A percentile compares a stretch with the other conserved stretches of the same genome.
Conservation (phyloP, 2,797 vertebrate species). For the Hippoglossus hippoglossus region DNA sequence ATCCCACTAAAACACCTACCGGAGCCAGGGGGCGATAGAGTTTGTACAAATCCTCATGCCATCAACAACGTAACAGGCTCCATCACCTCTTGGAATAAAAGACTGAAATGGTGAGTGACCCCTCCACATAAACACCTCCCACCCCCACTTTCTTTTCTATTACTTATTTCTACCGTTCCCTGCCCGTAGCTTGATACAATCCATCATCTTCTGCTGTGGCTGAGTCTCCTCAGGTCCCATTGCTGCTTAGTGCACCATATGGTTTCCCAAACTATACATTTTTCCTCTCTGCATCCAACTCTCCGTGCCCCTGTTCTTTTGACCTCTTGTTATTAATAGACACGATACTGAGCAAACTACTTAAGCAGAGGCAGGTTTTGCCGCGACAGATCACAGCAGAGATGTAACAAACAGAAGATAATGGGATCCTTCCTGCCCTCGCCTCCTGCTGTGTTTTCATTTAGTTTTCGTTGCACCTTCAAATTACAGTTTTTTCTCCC, state of each 20-base stretch:
- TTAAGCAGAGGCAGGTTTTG: slow-evolving; percentile 21
- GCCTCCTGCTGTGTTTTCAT: slow-evolving; percentile 18
- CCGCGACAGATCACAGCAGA: slow-evolving; percentile 14
- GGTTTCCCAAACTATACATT: slow-evolving; percentile 47
- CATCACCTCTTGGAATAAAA: slow-evolving; percentile 66
- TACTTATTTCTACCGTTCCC: slow-evolving; percentile 58
- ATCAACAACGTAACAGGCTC: slow-evolving; percentile 74
- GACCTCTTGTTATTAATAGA: slow-evolving; percentile 66
- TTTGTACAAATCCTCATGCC: slow-evolving; percentile 66
- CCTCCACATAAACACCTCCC: slow-evolving; percentile 48
- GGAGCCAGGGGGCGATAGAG: slow-evolving; percentile 56
- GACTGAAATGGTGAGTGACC: slow-evolving; percentile 49
- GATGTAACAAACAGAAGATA: not conserved
- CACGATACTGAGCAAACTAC: slow-evolving; percentile 25
- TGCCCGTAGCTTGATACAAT: slow-evolving; percentile 55
- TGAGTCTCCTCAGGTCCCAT: slow-evolving; percentile 39
- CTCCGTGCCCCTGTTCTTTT: slow-evolving; percentile 39
- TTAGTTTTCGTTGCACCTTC: slow-evolving; percentile 3
- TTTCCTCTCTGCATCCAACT: slow-evolving; percentile 35
- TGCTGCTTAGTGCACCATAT: slow-evolving; percentile 48
- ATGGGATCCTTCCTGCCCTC: slow-evolving; percentile 1
- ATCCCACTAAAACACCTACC: slow-evolving; percentile 69
- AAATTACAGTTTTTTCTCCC: slow-evolving; percentile 1
- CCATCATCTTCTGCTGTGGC: slow-evolving; percentile 63
- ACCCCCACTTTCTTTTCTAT: slow-evolving; percentile 59